Percentiles rank a stretch among this genome's conserved stretches.
phyloP scores from a whole-genome alignment of 2,113 vertebrate species.

The Pelmatolapia mariae region DNA sequence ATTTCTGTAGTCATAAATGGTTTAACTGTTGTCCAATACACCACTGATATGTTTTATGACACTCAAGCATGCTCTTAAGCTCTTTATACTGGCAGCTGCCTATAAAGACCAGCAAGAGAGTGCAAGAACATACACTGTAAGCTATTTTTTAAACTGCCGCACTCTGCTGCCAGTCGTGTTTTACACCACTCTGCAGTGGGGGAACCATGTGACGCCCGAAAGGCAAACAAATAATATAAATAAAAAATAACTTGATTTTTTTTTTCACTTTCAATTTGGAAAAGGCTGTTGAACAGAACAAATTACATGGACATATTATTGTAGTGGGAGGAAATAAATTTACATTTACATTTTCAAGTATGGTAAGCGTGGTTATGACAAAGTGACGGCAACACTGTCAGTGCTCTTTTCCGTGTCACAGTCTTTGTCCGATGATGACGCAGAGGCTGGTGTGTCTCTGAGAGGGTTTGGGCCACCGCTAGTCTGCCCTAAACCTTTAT shows the following conservation, averaged over 20 bases:
- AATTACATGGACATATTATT: slow-evolving; percentile 7
- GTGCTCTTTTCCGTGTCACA: slow-evolving; percentile 79
- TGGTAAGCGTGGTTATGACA: slow-evolving; percentile 56
- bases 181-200: not conserved
- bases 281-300: slow-evolving; percentile 30
- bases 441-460: slow-evolving; percentile 68
- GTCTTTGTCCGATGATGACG: slow-evolving; percentile 81
- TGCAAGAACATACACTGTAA: not conserved
- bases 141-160: not conserved
- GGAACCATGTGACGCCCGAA: not conserved
- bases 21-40: slow-evolving; percentile 20
- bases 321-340: slow-evolving; percentile 21
- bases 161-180: not conserved
- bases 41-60: slow-evolving; percentile 13
- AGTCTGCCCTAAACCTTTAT: slow-evolving; percentile 76
- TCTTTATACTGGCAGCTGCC: slow-evolving; percentile 6
- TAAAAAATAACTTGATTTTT: slow-evolving; percentile 9
- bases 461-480: slow-evolving; percentile 71
- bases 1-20: slow-evolving; percentile 13
- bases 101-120: not conserved
- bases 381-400: slow-evolving; percentile 80
- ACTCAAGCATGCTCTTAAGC: slow-evolving; percentile 31
- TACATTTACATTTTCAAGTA: slow-evolving; percentile 61
- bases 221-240: slow-evolving; percentile 22
- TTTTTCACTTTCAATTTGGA: not conserved